Evolutionary conservation across 2,113 vertebrate genomes (phyloP).

Genomic region (Tragelaphus imberbis): DNA sequence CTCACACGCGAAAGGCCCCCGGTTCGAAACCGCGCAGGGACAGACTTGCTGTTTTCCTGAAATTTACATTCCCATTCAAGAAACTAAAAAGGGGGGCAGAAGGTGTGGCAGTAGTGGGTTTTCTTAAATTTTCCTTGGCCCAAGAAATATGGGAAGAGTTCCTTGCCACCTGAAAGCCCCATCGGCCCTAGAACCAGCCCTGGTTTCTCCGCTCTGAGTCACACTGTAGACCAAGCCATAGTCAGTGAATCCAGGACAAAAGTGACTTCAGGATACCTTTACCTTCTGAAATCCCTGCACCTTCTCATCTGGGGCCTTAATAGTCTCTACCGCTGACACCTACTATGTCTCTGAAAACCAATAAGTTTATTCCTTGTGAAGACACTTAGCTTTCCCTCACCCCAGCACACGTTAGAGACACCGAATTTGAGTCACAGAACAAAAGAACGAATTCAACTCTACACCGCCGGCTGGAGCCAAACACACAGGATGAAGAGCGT

Average conservation of each 20-base stretch:
- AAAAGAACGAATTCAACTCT: background rate
- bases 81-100: background rate
- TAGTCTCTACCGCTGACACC: background rate
- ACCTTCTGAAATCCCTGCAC: background rate
- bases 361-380: background rate
- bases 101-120: background rate
- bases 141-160: background rate
- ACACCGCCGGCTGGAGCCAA: background rate
- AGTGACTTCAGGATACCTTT: background rate
- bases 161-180: background rate
- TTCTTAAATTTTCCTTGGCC: background rate
- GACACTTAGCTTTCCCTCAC: background rate
- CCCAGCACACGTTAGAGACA: background rate
- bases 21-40: background rate
- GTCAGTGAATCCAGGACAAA: background rate
- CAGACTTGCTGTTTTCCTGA: background rate
- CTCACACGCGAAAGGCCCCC: background rate
- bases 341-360: background rate
- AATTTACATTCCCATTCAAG: too few species aligned
- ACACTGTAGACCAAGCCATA: background rate
- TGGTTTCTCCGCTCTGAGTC: background rate
- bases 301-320: too few species aligned
- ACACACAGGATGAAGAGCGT: fast-evolving
- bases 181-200: background rate
- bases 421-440: background rate